Evolutionary conservation across 2,888 invertebrate genomes (phyloP).

Genomic region (Erannis defoliaria): DNA sequence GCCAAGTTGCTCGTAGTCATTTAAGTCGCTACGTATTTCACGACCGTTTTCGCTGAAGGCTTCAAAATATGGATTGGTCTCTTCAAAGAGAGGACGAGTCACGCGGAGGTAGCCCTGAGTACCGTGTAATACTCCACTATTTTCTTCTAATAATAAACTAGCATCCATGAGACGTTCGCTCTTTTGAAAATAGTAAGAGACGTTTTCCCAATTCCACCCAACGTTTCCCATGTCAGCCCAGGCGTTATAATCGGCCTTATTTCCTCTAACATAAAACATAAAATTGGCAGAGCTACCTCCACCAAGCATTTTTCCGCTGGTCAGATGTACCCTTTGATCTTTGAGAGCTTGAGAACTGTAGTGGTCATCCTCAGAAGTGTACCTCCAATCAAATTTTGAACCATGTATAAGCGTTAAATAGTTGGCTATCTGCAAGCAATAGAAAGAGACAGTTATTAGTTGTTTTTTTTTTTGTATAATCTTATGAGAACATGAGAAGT

Average conservation of each 20-base stretch:
- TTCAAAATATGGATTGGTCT: conserved; percentile 64
- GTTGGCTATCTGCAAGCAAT: conserved; percentile 50
- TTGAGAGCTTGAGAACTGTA: conserved; percentile 56
- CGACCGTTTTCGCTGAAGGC: conserved; percentile 62
- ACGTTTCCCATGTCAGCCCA: conserved; percentile 90
- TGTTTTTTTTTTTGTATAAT: neutral
- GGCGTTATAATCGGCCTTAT: conserved; percentile 86
- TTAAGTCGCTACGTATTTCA: conserved; percentile 54
- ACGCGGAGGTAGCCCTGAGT: conserved; percentile 56
- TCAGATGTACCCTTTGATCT: conserved; percentile 61
- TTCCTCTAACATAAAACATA: conserved; percentile 89
- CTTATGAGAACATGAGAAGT: neutral
- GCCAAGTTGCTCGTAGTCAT: conserved; percentile 61
- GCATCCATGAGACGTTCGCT: conserved; percentile 54
- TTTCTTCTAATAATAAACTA: conserved; percentile 47
- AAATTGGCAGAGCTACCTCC: conserved; percentile 89
- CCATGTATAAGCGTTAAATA: conserved; percentile 42
- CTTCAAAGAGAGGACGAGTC: conserved; percentile 58
- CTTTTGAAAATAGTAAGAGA: conserved; percentile 63
- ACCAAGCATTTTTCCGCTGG: conserved; percentile 88
- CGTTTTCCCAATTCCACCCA: conserved; percentile 63
- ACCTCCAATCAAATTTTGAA: conserved; percentile 88
- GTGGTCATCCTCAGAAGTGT: conserved; percentile 59
- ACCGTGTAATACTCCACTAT: conserved; percentile 61
- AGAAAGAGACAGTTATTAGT: neutral